Base-by-base conservation (phyloP, 2,113 vertebrate genomes). In the Leptosomus discolor region DNA sequence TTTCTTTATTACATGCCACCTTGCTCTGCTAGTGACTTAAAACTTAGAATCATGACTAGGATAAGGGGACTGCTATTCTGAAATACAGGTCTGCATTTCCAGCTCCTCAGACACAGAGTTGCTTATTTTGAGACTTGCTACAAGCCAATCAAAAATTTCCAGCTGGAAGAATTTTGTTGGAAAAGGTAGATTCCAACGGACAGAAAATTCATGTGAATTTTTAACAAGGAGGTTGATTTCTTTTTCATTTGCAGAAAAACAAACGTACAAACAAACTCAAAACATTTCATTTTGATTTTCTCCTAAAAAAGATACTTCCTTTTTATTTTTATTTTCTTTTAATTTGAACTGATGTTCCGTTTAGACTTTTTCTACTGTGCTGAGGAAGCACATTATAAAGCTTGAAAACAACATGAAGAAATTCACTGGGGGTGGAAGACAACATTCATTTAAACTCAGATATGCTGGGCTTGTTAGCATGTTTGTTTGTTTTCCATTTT, bases 401-500 rank as follows among this genome's bases (percentile, higher is more conserved):
- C 88, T 90, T 93, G 77, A 88, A 96, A 96, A 67, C 54, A 73
- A 34, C 39, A 74, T 12, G 70, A 95, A 90, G 39, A 79, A 83
- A 90, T 85, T 88, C 63, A 74, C 29, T 85, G 92, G 83, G 81
- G 65, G 77, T 65, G 78, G 85, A 93, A 96, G 61, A 39, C 29
- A 93, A 39, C 26, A 51, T 73, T 92, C 63, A 54, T 37, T 88
- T 93, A 45, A 90, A 63, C 85, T 88, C 11, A 1, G 48, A 82
- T 85, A 39, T 43, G 27, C 34, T 43, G 15, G 43, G 39, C 70
- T 79, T 79, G 34, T 90, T 93, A 43, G 15, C 27, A 61, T 95
- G 61, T 70, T 88, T 80, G 77, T 96, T 92, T 97, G 84, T 81
- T 96, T 96, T 92, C 69, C 65, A 88, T 96, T 93, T 96, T 88